phyloP scores from a whole-genome alignment of 2,797 vertebrate species.

The Silurus lanzhouensis region DNA sequence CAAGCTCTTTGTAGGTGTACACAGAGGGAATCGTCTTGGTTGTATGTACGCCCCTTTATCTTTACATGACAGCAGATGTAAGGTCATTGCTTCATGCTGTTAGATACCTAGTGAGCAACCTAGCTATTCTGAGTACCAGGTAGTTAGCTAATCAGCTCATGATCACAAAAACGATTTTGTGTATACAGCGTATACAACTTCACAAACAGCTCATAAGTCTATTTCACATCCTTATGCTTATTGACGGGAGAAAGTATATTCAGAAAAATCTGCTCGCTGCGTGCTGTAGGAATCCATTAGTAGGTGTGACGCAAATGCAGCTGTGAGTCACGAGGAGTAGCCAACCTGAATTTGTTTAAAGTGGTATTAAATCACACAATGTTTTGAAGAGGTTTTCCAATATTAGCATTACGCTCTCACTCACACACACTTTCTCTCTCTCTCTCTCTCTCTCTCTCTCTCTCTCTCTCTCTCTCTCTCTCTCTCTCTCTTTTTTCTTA shows the following conservation, averaged over 20 bases:
- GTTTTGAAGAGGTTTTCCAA: not conserved
- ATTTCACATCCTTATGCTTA: not conserved
- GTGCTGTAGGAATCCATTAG: not conserved
- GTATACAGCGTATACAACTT: too few relatives aligned
- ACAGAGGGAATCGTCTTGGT: not conserved
- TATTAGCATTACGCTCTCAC: not conserved
- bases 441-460: too few relatives aligned
- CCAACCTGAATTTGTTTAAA: slow-evolving; percentile 3
- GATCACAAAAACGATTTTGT: not conserved
- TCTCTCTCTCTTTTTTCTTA: not conserved
- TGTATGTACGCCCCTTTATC: too few relatives aligned
- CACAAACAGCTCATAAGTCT: not conserved
- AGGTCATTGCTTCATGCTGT: not conserved
- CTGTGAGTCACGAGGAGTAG: not conserved
- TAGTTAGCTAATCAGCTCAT: not conserved
- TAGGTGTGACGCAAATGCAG: not conserved
- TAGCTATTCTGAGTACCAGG: not conserved
- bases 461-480: too few relatives aligned
- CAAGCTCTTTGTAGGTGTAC: not conserved
- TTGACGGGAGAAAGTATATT: not conserved
- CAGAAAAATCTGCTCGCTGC: not conserved
- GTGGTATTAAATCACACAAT: slow-evolving; percentile 1
- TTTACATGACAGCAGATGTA: not conserved
- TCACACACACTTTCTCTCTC: not conserved
- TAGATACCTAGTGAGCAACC: not conserved